phyloP scores from a whole-genome alignment of 2,797 vertebrate genomes.

The Pseudochirops corinnae region DNA sequence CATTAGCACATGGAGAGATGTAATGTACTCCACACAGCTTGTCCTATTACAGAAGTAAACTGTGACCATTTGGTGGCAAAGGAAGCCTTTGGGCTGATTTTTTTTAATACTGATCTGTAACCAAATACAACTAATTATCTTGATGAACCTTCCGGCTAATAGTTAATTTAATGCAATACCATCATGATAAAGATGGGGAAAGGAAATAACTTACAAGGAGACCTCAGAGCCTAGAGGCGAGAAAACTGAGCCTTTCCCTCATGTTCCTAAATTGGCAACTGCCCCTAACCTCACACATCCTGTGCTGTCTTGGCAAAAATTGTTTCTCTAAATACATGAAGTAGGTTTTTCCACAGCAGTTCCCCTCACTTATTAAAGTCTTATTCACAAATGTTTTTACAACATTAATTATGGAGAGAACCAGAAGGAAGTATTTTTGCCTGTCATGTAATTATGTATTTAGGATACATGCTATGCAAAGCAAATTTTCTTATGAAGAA shows the following conservation, averaged over 20 bases:
- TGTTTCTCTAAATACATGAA: constrained; percentile 24
- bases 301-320: background rate
- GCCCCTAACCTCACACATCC: background rate
- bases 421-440: constrained; percentile 53
- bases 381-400: constrained; percentile 40
- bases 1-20: background rate
- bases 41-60: constrained; percentile 36
- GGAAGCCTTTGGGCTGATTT: background rate
- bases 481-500: constrained; percentile 46
- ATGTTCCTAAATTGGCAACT: background rate
- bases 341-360: background rate
- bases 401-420: constrained; percentile 42
- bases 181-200: background rate
- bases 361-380: background rate
- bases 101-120: constrained; percentile 43
- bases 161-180: background rate
- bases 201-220: background rate
- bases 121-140: constrained; percentile 48
- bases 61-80: background rate
- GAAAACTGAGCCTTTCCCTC: background rate
- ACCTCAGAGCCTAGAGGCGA: background rate
- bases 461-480: constrained; percentile 18
- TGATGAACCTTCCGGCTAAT: background rate
- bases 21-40: constrained; percentile 14
- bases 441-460: constrained; percentile 53